Conservation (phyloP, 1,140 invertebrate species). For the Pogonomyrmex barbatus region DNA sequence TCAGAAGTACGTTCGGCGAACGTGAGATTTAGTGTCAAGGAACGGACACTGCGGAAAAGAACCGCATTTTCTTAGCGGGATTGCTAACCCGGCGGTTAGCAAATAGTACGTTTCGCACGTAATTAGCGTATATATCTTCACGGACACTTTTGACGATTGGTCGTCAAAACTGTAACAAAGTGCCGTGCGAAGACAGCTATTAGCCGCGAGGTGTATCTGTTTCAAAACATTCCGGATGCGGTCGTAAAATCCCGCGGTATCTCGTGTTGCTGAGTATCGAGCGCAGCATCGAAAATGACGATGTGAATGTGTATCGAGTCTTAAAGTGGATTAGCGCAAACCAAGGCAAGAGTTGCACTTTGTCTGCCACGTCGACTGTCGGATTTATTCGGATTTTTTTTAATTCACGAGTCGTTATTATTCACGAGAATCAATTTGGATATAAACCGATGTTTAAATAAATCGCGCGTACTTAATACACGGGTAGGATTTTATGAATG, state of each 20-base stretch:
- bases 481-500: background rate
- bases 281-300: conserved; percentile 1
- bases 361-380: background rate
- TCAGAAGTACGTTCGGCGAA: background rate
- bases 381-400: background rate
- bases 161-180: conserved; percentile 44
- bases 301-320: conserved; percentile 11
- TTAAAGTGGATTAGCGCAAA: conserved; percentile 39
- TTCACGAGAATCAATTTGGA: conserved; percentile 3
- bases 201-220: conserved; percentile 15
- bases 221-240: conserved; percentile 26
- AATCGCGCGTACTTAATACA: too few species aligned
- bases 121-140: conserved; percentile 8
- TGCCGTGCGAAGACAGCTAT: conserved; percentile 25
- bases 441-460: background rate
- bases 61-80: background rate
- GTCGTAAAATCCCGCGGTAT: conserved; percentile 33
- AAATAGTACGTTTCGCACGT: background rate
- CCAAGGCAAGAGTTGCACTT: background rate
- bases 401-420: background rate
- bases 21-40: background rate
- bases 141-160: conserved; percentile 31
- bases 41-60: background rate
- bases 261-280: background rate
- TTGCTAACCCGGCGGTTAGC: background rate